Base-by-base conservation (phyloP, 2,113 vertebrate species). In the Melanocharis versteri region DNA sequence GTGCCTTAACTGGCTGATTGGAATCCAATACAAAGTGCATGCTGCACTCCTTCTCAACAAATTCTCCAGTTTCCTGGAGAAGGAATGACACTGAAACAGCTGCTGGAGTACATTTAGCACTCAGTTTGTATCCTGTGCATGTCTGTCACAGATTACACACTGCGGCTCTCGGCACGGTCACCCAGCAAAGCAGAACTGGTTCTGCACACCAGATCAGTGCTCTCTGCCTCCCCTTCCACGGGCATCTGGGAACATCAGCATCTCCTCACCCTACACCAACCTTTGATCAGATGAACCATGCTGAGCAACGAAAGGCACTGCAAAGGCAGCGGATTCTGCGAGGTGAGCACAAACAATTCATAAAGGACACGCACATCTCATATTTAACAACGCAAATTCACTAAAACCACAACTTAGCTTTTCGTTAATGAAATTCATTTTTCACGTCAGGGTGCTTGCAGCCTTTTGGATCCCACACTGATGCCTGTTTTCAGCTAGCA, bases 221-320 rank as follows among this genome's bases (percentile, higher is more conserved):
- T 42, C 72, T 78, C 15, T 7, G 30, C 20, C 78, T 54, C 47
- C 72, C 13, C 62, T 33, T 35, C 30, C 23, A 15, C 0, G 2
- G 20, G 77, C 37, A 13, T 33, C 78, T 47, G 62, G 71, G 62
- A 91, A 11, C 45, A 12, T 2, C 60, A 48, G 5, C 53, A 76
- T 8, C 53, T 39, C 47, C 61, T 57, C 22, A 35, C 3, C 4
- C 62, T 8, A 2, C 37, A 1, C 2, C 20, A 42, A 54, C n/a
- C 31, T 35, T 1, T 1, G 8, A 1, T 0, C 10, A 14, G 5
- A 10, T 11, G 23, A 66, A 16, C 31, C 20, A 2, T 1, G 1
- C 18, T 9, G 42, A 20, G 47, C 40, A 39, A 37, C 1, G 27
- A 37, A 40, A 12, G 70, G 24, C 26, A 8, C 53, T 21, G 16